phyloP scores from a whole-genome alignment of 1,140 invertebrate species.

The Drosophila neocordata region DNA sequence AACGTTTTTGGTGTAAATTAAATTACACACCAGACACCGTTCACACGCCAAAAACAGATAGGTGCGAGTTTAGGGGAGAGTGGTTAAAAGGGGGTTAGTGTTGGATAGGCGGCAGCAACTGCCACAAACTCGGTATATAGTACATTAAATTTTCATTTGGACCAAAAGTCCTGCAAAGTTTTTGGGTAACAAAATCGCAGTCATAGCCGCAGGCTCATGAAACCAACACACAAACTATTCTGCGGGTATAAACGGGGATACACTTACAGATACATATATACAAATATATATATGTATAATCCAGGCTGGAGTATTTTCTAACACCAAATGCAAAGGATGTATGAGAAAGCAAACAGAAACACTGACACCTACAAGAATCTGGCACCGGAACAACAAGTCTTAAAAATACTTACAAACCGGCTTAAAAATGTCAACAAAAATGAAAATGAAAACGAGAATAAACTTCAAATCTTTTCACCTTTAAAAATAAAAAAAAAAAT shows the following conservation, averaged over 20 bases:
- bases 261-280: constrained; percentile 14
- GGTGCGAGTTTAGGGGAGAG: neutral
- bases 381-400: constrained; percentile 14
- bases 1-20: constrained; percentile 52
- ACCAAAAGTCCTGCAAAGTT: constrained; percentile 51
- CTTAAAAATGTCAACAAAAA: constrained; percentile 5
- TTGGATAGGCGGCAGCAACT: neutral
- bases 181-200: constrained; percentile 51
- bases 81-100: constrained; percentile 8
- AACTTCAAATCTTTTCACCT: constrained; percentile 54
- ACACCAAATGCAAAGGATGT: constrained; percentile 37
- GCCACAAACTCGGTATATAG: constrained; percentile 48
- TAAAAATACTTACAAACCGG: constrained; percentile 13
- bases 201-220: constrained; percentile 36
- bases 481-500: too few relatives aligned
- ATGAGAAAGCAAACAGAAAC: constrained; percentile 52
- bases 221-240: constrained; percentile 14
- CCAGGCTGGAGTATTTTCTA: constrained; percentile 14
- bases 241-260: constrained; percentile 15
- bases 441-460: neutral
- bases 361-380: constrained; percentile 32
- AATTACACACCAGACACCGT: constrained; percentile 52
- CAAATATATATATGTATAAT: constrained; percentile 23
- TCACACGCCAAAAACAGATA: neutral
- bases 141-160: constrained; percentile 61